phyloP scores from a whole-genome alignment of 2,888 invertebrate species.

The Graphium colonna region DNA sequence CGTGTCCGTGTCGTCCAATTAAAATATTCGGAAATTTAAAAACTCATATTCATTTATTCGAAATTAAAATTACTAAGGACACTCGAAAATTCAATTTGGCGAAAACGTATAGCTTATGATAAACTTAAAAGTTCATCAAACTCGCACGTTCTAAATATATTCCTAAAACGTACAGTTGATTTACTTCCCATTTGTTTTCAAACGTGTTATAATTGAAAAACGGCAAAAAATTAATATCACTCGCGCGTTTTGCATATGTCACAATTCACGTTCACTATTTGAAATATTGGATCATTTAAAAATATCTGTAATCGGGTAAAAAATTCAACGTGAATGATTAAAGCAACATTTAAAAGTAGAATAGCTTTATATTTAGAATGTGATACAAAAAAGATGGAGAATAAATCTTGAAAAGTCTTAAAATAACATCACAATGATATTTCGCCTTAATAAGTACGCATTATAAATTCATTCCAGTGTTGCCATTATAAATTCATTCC shows the following conservation, averaged over 20 bases:
- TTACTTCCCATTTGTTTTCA: background rate
- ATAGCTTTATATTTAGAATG: too few relatives aligned
- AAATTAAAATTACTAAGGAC: background rate
- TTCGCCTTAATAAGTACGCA: constrained; percentile 2
- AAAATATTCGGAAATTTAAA: background rate
- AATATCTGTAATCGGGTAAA: too few relatives aligned
- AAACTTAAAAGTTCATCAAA: background rate
- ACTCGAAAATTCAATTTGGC: background rate
- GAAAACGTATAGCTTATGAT: background rate
- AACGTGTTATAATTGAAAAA: background rate
- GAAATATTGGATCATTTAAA: background rate
- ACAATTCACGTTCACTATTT: background rate
- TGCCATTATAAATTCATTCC: constrained; percentile 3
- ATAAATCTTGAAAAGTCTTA: too few relatives aligned
- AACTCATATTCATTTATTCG: background rate
- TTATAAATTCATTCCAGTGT: constrained; percentile 2
- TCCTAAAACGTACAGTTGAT: background rate
- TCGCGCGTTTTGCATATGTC: background rate
- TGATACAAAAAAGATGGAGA: too few relatives aligned
- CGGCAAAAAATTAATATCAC: background rate
- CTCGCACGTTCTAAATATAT: background rate
- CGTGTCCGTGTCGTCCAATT: background rate
- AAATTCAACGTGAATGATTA: too few relatives aligned
- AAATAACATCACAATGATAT: background rate
- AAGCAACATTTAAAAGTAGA: background rate